These are phyloP conservation scores for Maniola hyperantus DNA, from an alignment of 2,888 invertebrate genomes.

Conservation along the genomic window DNA sequence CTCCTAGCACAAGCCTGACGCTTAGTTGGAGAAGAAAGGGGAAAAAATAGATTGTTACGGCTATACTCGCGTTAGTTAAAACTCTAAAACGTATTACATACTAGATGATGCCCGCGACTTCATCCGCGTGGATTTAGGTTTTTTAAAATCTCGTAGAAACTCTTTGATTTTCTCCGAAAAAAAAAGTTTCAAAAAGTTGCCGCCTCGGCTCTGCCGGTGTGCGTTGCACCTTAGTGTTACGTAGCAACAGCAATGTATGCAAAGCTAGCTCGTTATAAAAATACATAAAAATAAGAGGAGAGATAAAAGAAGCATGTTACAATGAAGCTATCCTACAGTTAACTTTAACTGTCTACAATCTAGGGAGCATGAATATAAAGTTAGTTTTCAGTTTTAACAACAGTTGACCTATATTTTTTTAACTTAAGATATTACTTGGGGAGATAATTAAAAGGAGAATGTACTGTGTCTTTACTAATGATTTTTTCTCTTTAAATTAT, in stretches of 20 bases:
- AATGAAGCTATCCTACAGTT: slow-evolving; percentile 9
- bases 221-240: not conserved
- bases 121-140: too few species aligned
- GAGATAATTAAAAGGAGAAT: not conserved
- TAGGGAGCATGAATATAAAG: slow-evolving; percentile 4
- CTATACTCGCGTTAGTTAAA: too few species aligned
- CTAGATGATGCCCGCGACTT: too few species aligned
- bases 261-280: slow-evolving; percentile 24
- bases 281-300: slow-evolving; percentile 22
- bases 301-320: slow-evolving; percentile 23
- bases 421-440: not conserved
- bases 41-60: too few species aligned
- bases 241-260: not conserved
- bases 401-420: slow-evolving; percentile 12
- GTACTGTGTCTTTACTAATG: not conserved
- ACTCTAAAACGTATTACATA: too few species aligned
- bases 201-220: not conserved
- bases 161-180: too few species aligned
- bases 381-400: slow-evolving; percentile 10
- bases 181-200: too few species aligned
- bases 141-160: too few species aligned
- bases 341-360: not conserved
- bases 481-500: not conserved
- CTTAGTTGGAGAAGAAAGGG: too few species aligned
- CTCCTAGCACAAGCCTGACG: too few species aligned